Percentiles rank a stretch among this genome's conserved stretches.
These are phyloP conservation scores for Siniperca undulata DNA, from an alignment of 2,797 vertebrate genomes.

Conservation along the genomic window DNA sequence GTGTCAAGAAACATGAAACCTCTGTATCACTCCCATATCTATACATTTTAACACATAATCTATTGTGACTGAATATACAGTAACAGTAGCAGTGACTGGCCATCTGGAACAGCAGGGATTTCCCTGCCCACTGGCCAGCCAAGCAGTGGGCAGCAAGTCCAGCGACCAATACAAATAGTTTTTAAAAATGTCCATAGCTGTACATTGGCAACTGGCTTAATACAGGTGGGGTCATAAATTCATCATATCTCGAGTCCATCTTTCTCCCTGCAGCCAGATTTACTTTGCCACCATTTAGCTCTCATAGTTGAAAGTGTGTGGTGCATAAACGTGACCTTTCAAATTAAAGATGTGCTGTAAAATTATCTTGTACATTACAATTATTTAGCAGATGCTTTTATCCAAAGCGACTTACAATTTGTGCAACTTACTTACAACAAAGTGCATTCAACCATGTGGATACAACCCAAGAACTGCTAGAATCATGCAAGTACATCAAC, in stretches of 20 bases:
- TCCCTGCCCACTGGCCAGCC: conserved; percentile 17
- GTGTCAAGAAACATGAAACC: neutral
- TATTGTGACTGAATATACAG: neutral
- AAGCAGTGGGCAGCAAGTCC: conserved; percentile 1
- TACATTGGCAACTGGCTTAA: conserved; percentile 13
- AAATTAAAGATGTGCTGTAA: neutral
- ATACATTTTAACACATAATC: neutral
- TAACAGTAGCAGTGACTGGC: conserved; percentile 5
- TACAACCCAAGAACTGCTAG: too few species aligned
- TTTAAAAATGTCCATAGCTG: neutral
- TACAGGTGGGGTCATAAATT: neutral
- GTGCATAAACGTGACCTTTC: neutral
- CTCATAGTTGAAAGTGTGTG: neutral
- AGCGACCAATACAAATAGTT: neutral
- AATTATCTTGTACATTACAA: neutral
- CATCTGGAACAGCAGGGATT: conserved; percentile 22
- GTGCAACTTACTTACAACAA: too few species aligned
- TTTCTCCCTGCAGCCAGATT: neutral
- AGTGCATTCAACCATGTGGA: too few species aligned
- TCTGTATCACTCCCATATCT: neutral
- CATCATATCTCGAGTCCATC: neutral
- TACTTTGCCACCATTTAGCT: neutral
- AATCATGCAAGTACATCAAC: too few species aligned
- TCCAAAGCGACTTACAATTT: too few species aligned
- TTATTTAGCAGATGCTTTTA: too few species aligned